A percentile compares a stretch with the other conserved stretches of the same genome.
These are phyloP conservation scores for Anastrepha ludens DNA, from an alignment of 1,140 invertebrate species.

Conservation along the genomic window DNA sequence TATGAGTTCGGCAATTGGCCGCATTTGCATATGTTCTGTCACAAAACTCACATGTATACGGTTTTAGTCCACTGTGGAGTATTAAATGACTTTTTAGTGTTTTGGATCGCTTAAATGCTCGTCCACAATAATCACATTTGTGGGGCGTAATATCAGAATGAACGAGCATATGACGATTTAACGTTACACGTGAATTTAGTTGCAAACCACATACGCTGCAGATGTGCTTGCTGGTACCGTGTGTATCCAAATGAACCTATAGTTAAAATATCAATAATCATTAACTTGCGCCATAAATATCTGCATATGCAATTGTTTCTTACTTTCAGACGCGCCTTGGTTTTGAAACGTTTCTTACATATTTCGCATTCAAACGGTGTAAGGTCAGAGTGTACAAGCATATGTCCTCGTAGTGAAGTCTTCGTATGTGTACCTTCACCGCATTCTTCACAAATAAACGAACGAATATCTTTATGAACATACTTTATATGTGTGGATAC, in stretches of 20 bases:
- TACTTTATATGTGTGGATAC: slow-evolving; percentile 71
- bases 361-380: slow-evolving; percentile 74
- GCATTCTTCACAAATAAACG: slow-evolving; percentile 75
- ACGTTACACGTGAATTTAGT: slow-evolving; percentile 74
- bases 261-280: not conserved
- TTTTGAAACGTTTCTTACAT: slow-evolving; percentile 75
- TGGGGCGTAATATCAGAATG: slow-evolving; percentile 75
- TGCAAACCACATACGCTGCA: slow-evolving; percentile 75
- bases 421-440: slow-evolving; percentile 74
- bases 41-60: slow-evolving; percentile 73
- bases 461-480: slow-evolving; percentile 74
- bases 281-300: not conserved
- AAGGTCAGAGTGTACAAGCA: slow-evolving; percentile 75
- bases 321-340: slow-evolving; percentile 61
- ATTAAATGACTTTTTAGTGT: slow-evolving; percentile 67
- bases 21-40: slow-evolving; percentile 72
- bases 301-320: slow-evolving; percentile 7
- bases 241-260: slow-evolving; percentile 67
- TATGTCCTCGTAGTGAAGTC: slow-evolving; percentile 74
- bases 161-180: slow-evolving; percentile 75
- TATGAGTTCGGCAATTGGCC: slow-evolving; percentile 73
- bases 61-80: slow-evolving; percentile 69
- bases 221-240: slow-evolving; percentile 74
- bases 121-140: slow-evolving; percentile 67
- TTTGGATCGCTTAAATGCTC: slow-evolving; percentile 63